phyloP scores from a whole-genome alignment of 2,113 vertebrate genomes.

The Machaerirhynchus nigripectus region DNA sequence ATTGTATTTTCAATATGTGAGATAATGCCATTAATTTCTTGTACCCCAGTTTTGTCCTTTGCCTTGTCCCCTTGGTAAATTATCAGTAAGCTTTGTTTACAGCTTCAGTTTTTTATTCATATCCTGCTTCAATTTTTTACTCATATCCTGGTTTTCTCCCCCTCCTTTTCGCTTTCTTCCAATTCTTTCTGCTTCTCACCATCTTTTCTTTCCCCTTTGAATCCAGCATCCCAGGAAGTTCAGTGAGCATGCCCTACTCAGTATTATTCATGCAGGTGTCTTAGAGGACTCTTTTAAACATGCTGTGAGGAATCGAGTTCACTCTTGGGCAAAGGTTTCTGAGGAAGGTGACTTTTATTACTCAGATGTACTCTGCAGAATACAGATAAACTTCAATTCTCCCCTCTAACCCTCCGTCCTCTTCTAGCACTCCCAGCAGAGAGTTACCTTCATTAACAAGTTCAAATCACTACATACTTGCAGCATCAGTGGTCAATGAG shows the following conservation, averaged over 20 bases:
- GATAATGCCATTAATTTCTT: background rate
- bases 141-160: background rate
- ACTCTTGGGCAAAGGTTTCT: constrained; percentile 61
- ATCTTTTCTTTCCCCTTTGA: background rate
- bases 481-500: background rate
- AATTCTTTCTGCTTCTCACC: background rate
- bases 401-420: background rate
- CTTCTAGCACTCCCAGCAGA: background rate
- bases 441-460: constrained; percentile 21
- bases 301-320: constrained; percentile 26
- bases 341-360: constrained; percentile 61
- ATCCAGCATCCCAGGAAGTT: background rate
- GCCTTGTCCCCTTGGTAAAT: background rate
- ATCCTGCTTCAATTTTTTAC: background rate
- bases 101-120: background rate
- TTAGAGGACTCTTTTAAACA: constrained; percentile 42
- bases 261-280: constrained; percentile 49
- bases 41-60: background rate
- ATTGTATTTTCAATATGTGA: background rate
- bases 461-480: background rate
- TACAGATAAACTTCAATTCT: constrained; percentile 48
- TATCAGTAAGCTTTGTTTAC: background rate
- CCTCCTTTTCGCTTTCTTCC: background rate
- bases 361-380: constrained; percentile 25
- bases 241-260: background rate